These are phyloP conservation scores for Knipowitschia caucasica DNA, from an alignment of 2,797 vertebrate species.

Conservation along the genomic window DNA sequence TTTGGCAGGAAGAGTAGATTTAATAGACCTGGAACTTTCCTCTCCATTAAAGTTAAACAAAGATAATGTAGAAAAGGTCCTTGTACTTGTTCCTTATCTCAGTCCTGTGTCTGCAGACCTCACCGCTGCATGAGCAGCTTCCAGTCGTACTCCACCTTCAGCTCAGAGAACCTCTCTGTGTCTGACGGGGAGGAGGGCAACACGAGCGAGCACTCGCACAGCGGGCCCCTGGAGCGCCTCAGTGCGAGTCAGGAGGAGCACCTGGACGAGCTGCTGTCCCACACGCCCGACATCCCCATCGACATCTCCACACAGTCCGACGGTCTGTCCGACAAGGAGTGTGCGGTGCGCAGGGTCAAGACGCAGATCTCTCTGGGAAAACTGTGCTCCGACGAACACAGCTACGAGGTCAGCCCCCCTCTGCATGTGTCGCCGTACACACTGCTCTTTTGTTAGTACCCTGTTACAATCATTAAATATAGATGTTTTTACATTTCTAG, in stretches of 20 bases:
- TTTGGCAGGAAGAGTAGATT: too few species aligned
- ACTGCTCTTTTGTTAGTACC: too few species aligned
- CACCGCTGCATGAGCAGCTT: slow-evolving; percentile 95
- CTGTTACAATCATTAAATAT: too few species aligned
- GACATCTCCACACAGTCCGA: slow-evolving; percentile 97
- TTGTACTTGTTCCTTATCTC: neutral
- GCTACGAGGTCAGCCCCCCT: slow-evolving; percentile 84
- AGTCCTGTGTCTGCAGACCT: slow-evolving; percentile 71
- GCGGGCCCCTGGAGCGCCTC: slow-evolving; percentile 84
- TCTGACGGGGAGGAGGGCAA: slow-evolving; percentile 98
- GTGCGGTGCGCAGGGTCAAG: slow-evolving; percentile 93
- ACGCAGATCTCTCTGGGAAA: slow-evolving; percentile 98
- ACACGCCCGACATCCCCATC: slow-evolving; percentile 95
- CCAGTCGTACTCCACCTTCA: slow-evolving; percentile 98
- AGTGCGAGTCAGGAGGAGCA: slow-evolving; percentile 84
- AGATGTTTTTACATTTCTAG: too few species aligned
- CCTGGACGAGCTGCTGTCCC: slow-evolving; percentile 91
- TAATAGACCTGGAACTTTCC: too few species aligned
- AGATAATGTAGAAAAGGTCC: too few species aligned
- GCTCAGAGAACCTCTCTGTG: slow-evolving; percentile 96
- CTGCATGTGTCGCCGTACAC: too few species aligned
- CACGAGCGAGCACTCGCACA: slow-evolving; percentile 95
- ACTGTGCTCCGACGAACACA: slow-evolving; percentile 89
- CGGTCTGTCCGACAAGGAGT: slow-evolving; percentile 97
- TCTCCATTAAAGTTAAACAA: too few species aligned